Conservation (phyloP, 2,113 vertebrate species). For the Microtus montanus region DNA sequence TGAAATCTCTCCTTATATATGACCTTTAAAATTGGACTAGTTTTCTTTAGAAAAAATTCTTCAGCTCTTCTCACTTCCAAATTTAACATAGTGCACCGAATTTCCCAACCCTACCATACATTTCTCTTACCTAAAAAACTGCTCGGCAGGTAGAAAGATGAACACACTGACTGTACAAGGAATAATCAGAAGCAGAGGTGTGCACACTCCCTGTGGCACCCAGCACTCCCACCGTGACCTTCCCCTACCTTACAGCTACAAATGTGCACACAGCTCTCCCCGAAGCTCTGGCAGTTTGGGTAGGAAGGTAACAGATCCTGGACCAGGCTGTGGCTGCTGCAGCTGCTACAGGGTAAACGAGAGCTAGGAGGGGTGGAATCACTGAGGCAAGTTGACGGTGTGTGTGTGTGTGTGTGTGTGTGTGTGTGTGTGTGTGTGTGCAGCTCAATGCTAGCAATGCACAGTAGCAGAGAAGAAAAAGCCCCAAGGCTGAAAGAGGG, state of each 20-base stretch:
- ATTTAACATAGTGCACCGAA: not conserved
- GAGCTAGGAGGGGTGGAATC: not conserved
- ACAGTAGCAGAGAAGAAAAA: not conserved
- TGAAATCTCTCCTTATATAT: not conserved
- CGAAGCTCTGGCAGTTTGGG: not conserved
- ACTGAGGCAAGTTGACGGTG: not conserved
- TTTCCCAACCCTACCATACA: not conserved
- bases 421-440: no score
- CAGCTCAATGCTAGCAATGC: not conserved
- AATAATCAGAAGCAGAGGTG: not conserved
- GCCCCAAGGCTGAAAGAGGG: not conserved
- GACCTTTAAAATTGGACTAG: not conserved
- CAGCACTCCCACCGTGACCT: accelerated
- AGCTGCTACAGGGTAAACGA: not conserved
- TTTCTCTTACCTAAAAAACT: not conserved
- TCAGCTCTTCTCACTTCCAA: not conserved
- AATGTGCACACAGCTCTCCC: not conserved
- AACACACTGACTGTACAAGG: not conserved
- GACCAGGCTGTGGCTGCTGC: no score
- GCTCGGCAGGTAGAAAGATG: not conserved
- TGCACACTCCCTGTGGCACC: not conserved
- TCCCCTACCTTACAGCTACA: not conserved
- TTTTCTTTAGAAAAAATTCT: constrained; percentile 1
- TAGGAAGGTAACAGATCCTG: not conserved
- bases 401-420: no score